Evolutionary conservation across 2,888 invertebrate genomes (phyloP).

Genomic region (Choristoneura rosaceana): DNA sequence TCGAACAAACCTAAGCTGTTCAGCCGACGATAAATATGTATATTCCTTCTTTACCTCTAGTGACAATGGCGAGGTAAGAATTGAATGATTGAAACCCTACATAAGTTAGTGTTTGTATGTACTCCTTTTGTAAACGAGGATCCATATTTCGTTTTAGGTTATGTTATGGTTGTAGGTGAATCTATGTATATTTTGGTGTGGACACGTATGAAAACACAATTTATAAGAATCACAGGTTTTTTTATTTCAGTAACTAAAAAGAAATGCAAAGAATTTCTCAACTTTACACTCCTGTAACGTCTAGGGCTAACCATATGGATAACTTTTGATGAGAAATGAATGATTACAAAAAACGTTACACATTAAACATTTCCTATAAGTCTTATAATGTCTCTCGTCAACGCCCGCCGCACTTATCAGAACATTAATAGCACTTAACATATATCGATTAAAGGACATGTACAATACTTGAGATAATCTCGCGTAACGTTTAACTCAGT

Average conservation of each 20-base stretch:
- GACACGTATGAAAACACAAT: constrained; percentile 61
- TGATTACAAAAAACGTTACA: constrained; percentile 85
- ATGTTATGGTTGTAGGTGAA: neutral
- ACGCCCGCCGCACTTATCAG: constrained; percentile 70
- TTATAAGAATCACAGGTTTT: constrained; percentile 82
- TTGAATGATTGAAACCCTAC: no score
- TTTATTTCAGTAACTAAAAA: constrained; percentile 82
- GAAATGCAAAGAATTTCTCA: constrained; percentile 82
- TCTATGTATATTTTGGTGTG: neutral
- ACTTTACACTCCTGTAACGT: constrained; percentile 82
- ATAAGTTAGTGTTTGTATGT: no score
- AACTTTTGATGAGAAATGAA: constrained; percentile 79
- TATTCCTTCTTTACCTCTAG: no score
- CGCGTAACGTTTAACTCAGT: constrained; percentile 60
- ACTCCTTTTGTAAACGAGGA: no score
- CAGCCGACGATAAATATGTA: no score
- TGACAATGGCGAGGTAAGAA: no score
- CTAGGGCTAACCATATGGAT: constrained; percentile 79
- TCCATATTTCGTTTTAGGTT: no score
- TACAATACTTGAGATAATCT: constrained; percentile 65
- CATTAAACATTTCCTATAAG: constrained; percentile 84
- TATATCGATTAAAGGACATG: constrained; percentile 66
- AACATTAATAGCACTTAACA: constrained; percentile 79
- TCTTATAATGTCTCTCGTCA: constrained; percentile 81
- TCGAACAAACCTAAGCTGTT: no score